phyloP scores from a whole-genome alignment of 2,113 vertebrate species.

The Coreoperca whiteheadi region DNA sequence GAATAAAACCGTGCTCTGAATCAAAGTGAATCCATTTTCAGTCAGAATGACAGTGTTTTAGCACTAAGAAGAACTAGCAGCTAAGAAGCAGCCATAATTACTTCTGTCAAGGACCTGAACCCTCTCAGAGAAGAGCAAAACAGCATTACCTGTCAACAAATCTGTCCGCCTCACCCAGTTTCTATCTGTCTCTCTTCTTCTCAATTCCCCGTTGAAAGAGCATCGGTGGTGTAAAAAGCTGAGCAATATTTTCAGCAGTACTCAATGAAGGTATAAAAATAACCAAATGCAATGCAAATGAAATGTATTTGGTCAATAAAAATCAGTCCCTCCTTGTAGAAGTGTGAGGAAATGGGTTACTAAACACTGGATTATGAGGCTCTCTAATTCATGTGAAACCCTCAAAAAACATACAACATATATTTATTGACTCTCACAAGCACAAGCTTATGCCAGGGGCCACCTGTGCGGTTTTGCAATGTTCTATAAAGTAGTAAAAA shows the following conservation, averaged over 20 bases:
- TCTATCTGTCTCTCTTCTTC: constrained; percentile 14
- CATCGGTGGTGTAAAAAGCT: constrained; percentile 1
- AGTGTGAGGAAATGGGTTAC: background rate
- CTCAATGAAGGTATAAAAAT: constrained; percentile 29
- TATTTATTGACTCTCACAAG: background rate
- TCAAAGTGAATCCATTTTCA: constrained; percentile 56
- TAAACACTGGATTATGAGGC: background rate
- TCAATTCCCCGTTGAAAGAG: constrained; percentile 37
- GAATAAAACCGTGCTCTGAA: constrained; percentile 17
- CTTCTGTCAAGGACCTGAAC: constrained; percentile 64
- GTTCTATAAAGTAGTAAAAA: background rate
- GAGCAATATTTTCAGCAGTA: constrained; percentile 25
- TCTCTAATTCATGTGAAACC: background rate
- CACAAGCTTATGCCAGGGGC: background rate
- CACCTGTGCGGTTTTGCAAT: background rate
- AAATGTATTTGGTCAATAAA: background rate
- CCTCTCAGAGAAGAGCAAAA: constrained; percentile 60
- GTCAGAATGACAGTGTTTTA: constrained; percentile 35
- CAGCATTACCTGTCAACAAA: constrained; percentile 63
- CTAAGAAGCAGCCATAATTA: constrained; percentile 59
- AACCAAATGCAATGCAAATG: background rate
- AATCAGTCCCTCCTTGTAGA: too few species aligned
- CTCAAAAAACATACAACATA: background rate
- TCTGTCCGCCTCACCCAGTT: constrained; percentile 38
- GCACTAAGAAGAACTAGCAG: too few species aligned